A percentile compares a stretch with the other conserved stretches of the same genome.
Conservation (phyloP, 2,113 vertebrate genomes). For the Thunnus thynnus region DNA sequence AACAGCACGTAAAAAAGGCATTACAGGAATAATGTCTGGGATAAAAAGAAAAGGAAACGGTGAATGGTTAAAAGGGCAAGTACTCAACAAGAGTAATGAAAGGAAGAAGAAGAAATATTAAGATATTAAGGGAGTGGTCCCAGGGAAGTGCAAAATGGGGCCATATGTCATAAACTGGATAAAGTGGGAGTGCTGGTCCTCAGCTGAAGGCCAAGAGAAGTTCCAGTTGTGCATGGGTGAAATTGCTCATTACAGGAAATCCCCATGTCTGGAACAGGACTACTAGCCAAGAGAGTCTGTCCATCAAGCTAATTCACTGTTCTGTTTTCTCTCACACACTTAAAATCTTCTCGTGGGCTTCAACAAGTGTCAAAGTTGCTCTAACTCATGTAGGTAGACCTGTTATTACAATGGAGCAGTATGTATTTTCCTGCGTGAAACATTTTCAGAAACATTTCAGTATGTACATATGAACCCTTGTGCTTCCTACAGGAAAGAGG, state of each 20-base stretch:
- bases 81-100: conserved; percentile 10
- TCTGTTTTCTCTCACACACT: conserved; percentile 30
- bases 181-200: conserved; percentile 4
- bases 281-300: conserved; percentile 37
- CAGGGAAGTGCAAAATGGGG: background rate
- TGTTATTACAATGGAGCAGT: conserved; percentile 21
- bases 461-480: background rate
- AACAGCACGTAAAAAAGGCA: background rate
- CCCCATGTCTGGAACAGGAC: conserved; percentile 58
- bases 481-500: conserved; percentile 19
- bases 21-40: conserved; percentile 3
- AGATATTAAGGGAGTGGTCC: conserved; percentile 47
- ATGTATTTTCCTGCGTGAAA: background rate
- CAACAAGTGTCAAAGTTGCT: conserved; percentile 23
- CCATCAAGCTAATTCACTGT: conserved; percentile 4
- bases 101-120: conserved; percentile 18
- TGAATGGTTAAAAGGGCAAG: conserved; percentile 4
- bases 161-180: conserved; percentile 44
- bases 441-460: background rate
- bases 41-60: conserved; percentile 6
- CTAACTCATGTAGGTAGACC: conserved; percentile 7
- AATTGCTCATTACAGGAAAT: conserved; percentile 77
- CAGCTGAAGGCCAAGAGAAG: conserved; percentile 47
- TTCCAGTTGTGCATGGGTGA: conserved; percentile 61
- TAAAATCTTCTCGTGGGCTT: conserved; percentile 11